Conservation (phyloP, 1,140 invertebrate genomes). For the Venturia canescens region DNA sequence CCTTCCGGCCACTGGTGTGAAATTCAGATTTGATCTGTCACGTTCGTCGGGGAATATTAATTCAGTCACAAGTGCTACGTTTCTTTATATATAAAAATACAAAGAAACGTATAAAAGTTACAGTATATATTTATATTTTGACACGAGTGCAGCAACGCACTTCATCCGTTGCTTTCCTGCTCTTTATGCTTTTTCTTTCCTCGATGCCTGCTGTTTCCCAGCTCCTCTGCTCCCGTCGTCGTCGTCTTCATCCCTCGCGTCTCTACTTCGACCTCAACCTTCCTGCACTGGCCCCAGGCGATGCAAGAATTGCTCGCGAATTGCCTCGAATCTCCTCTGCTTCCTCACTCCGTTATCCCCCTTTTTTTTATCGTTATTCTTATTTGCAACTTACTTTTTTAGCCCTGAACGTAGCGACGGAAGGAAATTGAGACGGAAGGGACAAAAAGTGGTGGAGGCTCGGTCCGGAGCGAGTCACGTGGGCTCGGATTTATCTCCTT, state of each 20-base stretch:
- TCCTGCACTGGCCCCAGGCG: constrained; percentile 63
- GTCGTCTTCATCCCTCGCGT: constrained; percentile 32
- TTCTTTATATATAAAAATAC: background rate
- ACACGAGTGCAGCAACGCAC: constrained; percentile 2
- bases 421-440: constrained; percentile 47
- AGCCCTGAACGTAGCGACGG: constrained; percentile 10
- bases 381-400: background rate
- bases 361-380: constrained; percentile 22
- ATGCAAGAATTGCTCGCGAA: constrained; percentile 68
- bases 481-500: constrained; percentile 22
- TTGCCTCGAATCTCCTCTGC: constrained; percentile 64
- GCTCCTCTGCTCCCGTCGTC: constrained; percentile 4
- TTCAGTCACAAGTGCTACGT: constrained; percentile 58
- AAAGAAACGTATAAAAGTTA: background rate
- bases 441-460: constrained; percentile 51
- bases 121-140: background rate
- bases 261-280: constrained; percentile 32
- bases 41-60: constrained; percentile 75
- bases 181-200: constrained; percentile 58
- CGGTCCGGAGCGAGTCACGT: constrained; percentile 31
- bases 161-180: constrained; percentile 48
- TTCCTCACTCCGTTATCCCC: constrained; percentile 13
- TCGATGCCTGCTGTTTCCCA: constrained; percentile 44
- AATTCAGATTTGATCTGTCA: constrained; percentile 76
- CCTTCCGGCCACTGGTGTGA: constrained; percentile 52